Evolutionary conservation across 2,797 vertebrate species (phyloP), one percentile per base, ranked within the genome.

Genomic region (Cichlasoma orientale): DNA sequence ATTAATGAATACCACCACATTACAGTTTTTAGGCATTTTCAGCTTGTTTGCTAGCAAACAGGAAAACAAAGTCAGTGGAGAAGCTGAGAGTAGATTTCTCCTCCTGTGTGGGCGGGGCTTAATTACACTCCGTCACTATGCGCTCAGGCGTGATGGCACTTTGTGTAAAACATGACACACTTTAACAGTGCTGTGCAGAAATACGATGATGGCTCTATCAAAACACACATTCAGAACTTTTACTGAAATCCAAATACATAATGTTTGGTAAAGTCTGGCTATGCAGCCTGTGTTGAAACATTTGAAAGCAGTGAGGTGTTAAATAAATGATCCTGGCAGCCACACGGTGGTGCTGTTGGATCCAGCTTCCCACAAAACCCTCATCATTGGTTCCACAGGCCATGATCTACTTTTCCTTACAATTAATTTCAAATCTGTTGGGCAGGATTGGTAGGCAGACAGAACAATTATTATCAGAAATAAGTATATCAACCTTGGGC

Each of bases 401-500:
- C 14, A 9, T 23, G 14, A 3, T 53, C 25, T 14, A 56, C 52
- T 9, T 74, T 36, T 63, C 13, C 1, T 27, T 38, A 23, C 31
- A 38, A 73, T 23, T 19, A 25, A 11, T 4, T 3, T 74, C 4
- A 36, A 27, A 54, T 72, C 3, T 31, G 7, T 31, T 47, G 44
- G 31, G 27, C 1, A 38, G 73, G 23, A 29, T 18, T 25, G 9
- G 21, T 19, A 41, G 18, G 4, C 1, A 14, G 2, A 66, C 3
- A n/a, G 36, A 41, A 70, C 18, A 69, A 1, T 6, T 44, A 13
- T 7, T 33, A 19, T 57, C 36, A 33, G 47, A 41, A 61, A 54
- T 21, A 31, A 55, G 21, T 36, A 12, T n/a, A 23, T 2, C 31
- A 75, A 96, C 96, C 95, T 95, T 96, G 96, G 66, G 96, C 94